Conservation (phyloP, 2,888 invertebrate species). For the Criorhina ranunculi region DNA sequence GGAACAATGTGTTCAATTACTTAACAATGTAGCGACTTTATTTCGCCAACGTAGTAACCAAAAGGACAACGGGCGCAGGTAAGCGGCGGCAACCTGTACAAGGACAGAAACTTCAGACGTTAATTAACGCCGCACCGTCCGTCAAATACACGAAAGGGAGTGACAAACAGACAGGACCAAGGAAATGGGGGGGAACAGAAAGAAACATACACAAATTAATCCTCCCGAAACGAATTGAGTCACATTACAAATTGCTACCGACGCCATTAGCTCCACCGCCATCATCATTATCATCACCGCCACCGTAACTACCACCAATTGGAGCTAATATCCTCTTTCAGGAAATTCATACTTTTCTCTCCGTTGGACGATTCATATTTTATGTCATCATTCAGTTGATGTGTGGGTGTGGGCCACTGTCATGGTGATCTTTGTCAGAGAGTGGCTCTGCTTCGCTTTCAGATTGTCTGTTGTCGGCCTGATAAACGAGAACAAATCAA, state of each 20-base stretch:
- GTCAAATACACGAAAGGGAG: constrained; percentile 13
- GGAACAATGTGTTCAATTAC: constrained; percentile 52
- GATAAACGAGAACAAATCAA: constrained; percentile 67
- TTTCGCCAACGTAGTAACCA: neutral
- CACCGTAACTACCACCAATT: constrained; percentile 67
- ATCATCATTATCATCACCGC: constrained; percentile 59
- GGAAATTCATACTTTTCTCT: constrained; percentile 75
- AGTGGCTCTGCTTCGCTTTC: constrained; percentile 9
- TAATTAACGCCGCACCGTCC: constrained; percentile 36
- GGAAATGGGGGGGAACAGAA: neutral
- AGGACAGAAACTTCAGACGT: constrained; percentile 30
- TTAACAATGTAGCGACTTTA: constrained; percentile 27
- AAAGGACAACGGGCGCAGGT: neutral
- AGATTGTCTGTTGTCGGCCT: constrained; percentile 44
- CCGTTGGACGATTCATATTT: constrained; percentile 69
- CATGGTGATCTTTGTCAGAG: constrained; percentile 35
- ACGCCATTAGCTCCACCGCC: constrained; percentile 33
- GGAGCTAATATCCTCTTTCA: constrained; percentile 73
- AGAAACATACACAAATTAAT: constrained; percentile 50
- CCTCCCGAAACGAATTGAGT: constrained; percentile 61
- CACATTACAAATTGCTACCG: constrained; percentile 68
- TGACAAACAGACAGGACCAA: constrained; percentile 20
- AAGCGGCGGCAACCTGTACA: neutral
- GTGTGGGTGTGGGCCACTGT: constrained; percentile 2
- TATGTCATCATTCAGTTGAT: constrained; percentile 63